Base-by-base conservation (phyloP, 2,888 invertebrate genomes). In the Graphium colonna region DNA sequence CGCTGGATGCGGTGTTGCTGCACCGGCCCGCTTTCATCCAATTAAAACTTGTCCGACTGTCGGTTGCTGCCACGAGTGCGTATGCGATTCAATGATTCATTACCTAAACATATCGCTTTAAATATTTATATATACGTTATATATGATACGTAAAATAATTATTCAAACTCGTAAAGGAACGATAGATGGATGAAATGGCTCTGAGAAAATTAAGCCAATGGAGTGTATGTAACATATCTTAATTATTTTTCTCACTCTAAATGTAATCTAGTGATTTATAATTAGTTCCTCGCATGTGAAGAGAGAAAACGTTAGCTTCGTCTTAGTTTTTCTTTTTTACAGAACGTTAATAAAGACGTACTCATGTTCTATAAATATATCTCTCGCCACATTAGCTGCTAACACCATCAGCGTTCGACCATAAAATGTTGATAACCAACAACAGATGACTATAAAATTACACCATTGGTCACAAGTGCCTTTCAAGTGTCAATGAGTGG, bases 21-120 rank as follows among this genome's bases (percentile, higher is more conserved):
- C 26, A 41, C 36, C 21, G 31, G 15, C 66, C 63, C 57, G 52
- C 47, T 55, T 55, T 48, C 38, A 55, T 55, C 50, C 54, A 51
- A 55, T 55, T 55, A 55, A 55, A 55, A 55, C 9, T 13, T 50
- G 40, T 46, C 53, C 49, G 44, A 49, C 39, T 39, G 21, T 21
- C 40, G 39, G 38, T 53, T 16, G 18, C 8, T 28, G 46, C 31
- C 40, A 42, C 17, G 38, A 42, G 33, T 21, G 16, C 5, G 13
- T 8, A 10, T n/a, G 18, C 15, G 21, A 18, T 46, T 39, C 42
- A 39, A 31, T 38, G 28, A 31, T 48, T 42, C 12, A 3, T n/a
- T 28, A 17, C 2, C 33, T 15, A 31, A 8, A 8, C 4, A 5
- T 21, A 21, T 21, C 21, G 21, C 21, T 21, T 21, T 21, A n/a